Evolutionary conservation across 2,113 vertebrate species (phyloP).

Genomic region (Catharus bicknelli): DNA sequence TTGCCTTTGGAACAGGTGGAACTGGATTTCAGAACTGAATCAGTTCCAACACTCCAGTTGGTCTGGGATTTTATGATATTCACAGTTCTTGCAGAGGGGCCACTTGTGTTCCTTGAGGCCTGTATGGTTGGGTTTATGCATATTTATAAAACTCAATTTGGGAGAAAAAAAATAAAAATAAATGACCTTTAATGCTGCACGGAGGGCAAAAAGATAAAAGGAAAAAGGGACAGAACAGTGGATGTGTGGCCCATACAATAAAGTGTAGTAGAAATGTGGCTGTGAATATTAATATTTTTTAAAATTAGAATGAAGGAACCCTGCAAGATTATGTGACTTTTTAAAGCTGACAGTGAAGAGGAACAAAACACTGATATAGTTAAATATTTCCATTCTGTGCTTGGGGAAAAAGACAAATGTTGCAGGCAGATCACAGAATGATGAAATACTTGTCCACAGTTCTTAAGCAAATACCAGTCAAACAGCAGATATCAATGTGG

Average conservation of each 20-base stretch:
- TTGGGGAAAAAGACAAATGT: conserved; percentile 7
- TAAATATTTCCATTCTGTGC: neutral
- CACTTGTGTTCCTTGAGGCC: neutral
- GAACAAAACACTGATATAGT: neutral
- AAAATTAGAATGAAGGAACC: neutral
- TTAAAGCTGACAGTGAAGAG: neutral
- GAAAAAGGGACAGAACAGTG: neutral
- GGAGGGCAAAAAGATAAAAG: neutral
- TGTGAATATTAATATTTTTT: neutral
- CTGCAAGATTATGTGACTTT: neutral
- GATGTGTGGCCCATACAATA: neutral
- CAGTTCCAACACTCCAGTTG: neutral
- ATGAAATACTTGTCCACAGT: conserved; percentile 20
- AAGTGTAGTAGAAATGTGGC: neutral
- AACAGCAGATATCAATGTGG: neutral
- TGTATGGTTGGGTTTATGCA: neutral
- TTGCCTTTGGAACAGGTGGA: neutral
- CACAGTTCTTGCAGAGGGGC: neutral
- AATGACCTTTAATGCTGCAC: neutral
- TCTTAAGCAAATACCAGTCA: conserved; percentile 18
- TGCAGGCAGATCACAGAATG: neutral
- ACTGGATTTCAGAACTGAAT: neutral
- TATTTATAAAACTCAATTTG: neutral
- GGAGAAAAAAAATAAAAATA: neutral
- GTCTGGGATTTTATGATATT: neutral